Evolutionary conservation across 2,888 invertebrate species (phyloP).

Genomic region (Spisula subtruncata): DNA sequence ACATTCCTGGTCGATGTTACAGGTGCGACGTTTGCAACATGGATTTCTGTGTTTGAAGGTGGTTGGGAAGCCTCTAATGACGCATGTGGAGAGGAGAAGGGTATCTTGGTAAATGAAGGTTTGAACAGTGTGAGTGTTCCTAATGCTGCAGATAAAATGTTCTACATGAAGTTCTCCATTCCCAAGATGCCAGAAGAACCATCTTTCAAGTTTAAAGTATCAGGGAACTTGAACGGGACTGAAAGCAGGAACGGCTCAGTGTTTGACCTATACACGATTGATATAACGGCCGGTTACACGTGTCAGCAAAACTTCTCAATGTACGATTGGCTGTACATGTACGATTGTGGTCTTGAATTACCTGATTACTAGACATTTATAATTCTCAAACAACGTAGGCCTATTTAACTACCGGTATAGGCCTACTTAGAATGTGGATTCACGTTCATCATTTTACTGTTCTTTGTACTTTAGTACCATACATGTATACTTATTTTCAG

Average conservation of each 20-base stretch:
- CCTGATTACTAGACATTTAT: too few relatives aligned
- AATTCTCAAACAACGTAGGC: too few relatives aligned
- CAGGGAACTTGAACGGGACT: background rate
- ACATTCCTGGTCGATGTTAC: constrained; percentile 2
- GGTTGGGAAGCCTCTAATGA: constrained; percentile 29
- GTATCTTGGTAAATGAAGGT: background rate
- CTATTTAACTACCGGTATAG: too few relatives aligned
- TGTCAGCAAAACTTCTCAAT: constrained; percentile 21
- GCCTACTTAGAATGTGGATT: too few relatives aligned
- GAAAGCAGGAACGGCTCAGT: background rate
- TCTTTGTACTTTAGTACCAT: too few relatives aligned
- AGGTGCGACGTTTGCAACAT: background rate
- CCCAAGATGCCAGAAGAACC: background rate
- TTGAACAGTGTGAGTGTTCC: background rate
- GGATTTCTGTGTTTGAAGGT: constrained; percentile 18
- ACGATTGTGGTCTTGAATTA: constrained; percentile 8
- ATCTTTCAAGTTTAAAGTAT: background rate
- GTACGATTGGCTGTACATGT: background rate
- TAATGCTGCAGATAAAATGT: constrained; percentile 21
- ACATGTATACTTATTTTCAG: too few relatives aligned
- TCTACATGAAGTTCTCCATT: constrained; percentile 21
- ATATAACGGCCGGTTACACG: constrained; percentile 32
- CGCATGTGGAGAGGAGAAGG: constrained; percentile 25
- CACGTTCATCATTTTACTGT: too few relatives aligned
- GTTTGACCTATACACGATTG: background rate